Base-by-base conservation (phyloP, 2,113 vertebrate genomes). In the Myxocyprinus asiaticus region DNA sequence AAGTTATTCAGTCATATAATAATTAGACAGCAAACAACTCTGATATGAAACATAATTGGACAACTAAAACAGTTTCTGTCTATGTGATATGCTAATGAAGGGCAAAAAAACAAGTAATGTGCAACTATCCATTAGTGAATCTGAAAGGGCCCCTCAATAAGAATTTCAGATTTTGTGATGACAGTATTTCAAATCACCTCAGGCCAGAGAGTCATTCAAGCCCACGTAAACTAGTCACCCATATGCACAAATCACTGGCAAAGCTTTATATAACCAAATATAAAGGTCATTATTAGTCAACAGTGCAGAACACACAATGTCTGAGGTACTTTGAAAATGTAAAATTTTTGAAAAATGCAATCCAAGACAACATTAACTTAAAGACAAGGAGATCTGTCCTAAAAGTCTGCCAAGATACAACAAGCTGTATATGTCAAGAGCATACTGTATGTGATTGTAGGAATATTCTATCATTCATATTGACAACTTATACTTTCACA, bases 151-250 rank as follows among this genome's bases (percentile, higher is more conserved):
- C 7, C 10, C 59, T 33, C 42, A 65, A 47, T 48, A 42, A 50
- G 63, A 67, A 17, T 73, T 74, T 74, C 15, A 64, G 44, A 67
- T 67, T 64, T 42, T 63, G 42, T 43, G 51, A 74, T 47, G 43
- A 33, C 70, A 74, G 51, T 42, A 56, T 56, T 67, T 67, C 55
- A 43, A 67, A 44, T 74, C 7, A 50, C 69, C 63, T 15, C 50
- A 67, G 63, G 78, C 62, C 70, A 72, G 9, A 61, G 68, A 70
- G 67, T 73, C 43, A 65, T 73, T 58, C 68, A 42, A 33, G 14
- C 59, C 50, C 61, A 73, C 69, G 66, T n/a, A 66, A 70, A 50
- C n/a, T 68, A 48, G 17, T 50, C 62, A 65, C 61, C 17, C 45
- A 64, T 53, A 70, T 64, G 58, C 58, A 70, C 22, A 70, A 70